A percentile compares a stretch with the other conserved stretches of the same genome.
Conservation (phyloP, 2,113 vertebrate genomes). For the Thunnus maccoyii region DNA sequence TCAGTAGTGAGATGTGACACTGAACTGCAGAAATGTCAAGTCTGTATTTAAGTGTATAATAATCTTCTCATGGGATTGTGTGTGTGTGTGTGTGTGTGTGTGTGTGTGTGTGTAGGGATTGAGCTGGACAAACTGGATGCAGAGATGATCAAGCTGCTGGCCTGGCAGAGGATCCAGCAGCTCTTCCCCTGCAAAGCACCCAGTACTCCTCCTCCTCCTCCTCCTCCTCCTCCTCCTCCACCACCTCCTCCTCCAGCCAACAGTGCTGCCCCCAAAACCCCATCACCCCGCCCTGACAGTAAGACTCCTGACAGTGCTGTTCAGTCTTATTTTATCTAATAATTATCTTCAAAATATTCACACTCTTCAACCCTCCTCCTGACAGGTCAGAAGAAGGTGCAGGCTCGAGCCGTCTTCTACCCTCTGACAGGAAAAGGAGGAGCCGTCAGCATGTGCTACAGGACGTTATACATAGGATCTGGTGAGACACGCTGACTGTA, state of each 20-base stretch:
- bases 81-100: conserved; percentile 2
- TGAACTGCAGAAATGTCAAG: neutral
- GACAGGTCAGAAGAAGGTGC: conserved; percentile 91
- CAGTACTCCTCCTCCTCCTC: conserved; percentile 81
- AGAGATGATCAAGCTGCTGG: conserved; percentile 94
- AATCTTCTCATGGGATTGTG: neutral
- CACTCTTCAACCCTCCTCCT: neutral
- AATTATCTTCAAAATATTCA: too few relatives aligned
- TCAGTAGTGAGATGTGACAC: neutral
- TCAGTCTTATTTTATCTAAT: neutral
- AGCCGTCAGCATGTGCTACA: conserved; percentile 96
- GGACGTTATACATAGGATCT: conserved; percentile 98
- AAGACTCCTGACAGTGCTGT: conserved; percentile 39
- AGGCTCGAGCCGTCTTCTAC: conserved; percentile 95
- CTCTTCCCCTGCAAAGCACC: conserved; percentile 91
- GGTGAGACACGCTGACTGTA: conserved; percentile 81
- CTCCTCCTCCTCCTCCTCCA: conserved; percentile 68
- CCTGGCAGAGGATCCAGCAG: conserved; percentile 97
- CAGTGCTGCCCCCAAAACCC: conserved; percentile 77
- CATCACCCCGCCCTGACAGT: conserved; percentile 83
- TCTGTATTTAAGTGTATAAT: neutral
- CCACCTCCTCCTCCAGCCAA: conserved; percentile 61
- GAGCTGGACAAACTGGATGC: conserved; percentile 94
- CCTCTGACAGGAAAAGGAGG: conserved; percentile 92
- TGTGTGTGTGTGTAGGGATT: conserved; percentile 83